Evolutionary conservation across 2,797 vertebrate genomes (phyloP).

Genomic region (Anguilla anguilla): DNA sequence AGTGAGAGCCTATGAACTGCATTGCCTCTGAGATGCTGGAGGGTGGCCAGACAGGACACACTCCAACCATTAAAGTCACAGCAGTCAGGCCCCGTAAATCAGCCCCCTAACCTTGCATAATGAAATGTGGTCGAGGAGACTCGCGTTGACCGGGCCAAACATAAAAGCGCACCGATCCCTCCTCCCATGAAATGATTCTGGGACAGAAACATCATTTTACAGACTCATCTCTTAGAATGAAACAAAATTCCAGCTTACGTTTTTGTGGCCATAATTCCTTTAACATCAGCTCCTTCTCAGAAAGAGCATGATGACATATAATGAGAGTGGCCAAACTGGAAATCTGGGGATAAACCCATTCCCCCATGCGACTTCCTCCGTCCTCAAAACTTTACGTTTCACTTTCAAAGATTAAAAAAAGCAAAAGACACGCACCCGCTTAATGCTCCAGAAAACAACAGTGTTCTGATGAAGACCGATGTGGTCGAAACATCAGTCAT

Average conservation of each 20-base stretch:
- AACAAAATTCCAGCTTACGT: background rate
- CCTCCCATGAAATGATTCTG: background rate
- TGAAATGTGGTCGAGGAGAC: background rate
- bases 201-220: background rate
- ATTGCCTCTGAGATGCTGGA: conserved; percentile 3
- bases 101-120: background rate
- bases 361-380: background rate
- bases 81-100: background rate
- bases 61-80: background rate
- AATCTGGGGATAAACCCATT: background rate
- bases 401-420: background rate
- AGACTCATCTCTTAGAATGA: background rate
- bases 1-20: background rate
- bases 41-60: conserved; percentile 8
- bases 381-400: background rate
- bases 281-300: background rate
- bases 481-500: too few relatives aligned
- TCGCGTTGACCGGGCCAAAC: background rate
- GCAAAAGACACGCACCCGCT: too few relatives aligned
- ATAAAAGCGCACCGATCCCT: background rate
- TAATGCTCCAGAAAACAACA: too few relatives aligned
- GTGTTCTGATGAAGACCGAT: too few relatives aligned
- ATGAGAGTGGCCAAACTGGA: background rate
- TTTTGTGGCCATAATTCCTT: background rate
- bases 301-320: background rate